A percentile compares a stretch with the other conserved stretches of the same genome.
Evolutionary conservation across 2,888 invertebrate species (phyloP).

Genomic region (Tyria jacobaeae): DNA sequence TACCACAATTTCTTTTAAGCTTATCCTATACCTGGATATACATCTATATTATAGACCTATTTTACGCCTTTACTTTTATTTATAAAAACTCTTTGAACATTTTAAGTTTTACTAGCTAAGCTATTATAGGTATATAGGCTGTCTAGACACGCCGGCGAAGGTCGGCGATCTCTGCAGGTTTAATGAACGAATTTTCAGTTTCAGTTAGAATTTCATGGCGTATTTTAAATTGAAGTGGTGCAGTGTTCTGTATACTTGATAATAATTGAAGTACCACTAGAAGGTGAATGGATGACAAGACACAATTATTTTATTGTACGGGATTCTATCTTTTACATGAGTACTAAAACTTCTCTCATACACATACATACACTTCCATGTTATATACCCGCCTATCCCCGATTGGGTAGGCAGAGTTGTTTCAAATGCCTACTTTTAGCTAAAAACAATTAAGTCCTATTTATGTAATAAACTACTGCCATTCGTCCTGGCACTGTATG

Average conservation of each 20-base stretch:
- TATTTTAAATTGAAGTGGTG: constrained; percentile 8
- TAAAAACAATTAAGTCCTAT: too few species aligned
- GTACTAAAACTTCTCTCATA: too few species aligned
- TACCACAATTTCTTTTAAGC: neutral
- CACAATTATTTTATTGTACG: too few species aligned
- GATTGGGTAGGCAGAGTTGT: too few species aligned
- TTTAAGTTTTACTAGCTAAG: constrained; percentile 1
- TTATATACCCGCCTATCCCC: too few species aligned
- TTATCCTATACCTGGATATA: neutral
- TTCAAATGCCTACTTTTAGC: too few species aligned
- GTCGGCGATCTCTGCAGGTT: constrained; percentile 43
- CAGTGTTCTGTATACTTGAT: neutral
- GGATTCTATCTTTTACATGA: too few species aligned
- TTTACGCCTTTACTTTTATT: neutral
- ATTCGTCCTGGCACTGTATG: too few species aligned
- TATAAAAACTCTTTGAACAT: neutral
- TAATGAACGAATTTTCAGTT: constrained; percentile 34
- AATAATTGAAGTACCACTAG: too few species aligned
- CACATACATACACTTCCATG: too few species aligned
- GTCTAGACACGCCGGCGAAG: constrained; percentile 55
- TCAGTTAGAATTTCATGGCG: constrained; percentile 22
- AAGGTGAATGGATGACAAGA: neutral
- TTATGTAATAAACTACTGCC: too few species aligned
- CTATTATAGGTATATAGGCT: constrained; percentile 26
- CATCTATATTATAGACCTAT: neutral